These are phyloP conservation scores for Thera britannica DNA, from an alignment of 2,888 invertebrate genomes.

Conservation along the genomic window DNA sequence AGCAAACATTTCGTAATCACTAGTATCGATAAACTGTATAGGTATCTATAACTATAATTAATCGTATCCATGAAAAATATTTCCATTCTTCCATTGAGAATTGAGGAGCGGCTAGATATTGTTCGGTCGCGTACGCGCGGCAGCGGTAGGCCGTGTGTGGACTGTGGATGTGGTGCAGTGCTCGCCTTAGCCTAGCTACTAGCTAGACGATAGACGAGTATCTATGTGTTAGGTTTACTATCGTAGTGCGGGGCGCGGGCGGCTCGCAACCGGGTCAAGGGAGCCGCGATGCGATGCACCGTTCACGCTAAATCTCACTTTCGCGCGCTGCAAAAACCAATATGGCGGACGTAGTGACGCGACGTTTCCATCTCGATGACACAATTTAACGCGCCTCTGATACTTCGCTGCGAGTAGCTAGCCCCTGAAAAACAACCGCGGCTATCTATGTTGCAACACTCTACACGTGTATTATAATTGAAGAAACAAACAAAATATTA, in stretches of 20 bases:
- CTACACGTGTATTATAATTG: constrained; percentile 73
- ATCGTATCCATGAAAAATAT: constrained; percentile 60
- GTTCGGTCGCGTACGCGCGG: constrained; percentile 32
- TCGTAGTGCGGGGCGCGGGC: constrained; percentile 62
- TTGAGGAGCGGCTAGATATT: constrained; percentile 43
- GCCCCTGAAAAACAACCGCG: constrained; percentile 40
- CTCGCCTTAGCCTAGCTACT: constrained; percentile 46
- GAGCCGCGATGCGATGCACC: constrained; percentile 83
- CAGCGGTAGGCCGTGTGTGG: constrained; percentile 6
- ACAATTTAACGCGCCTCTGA: constrained; percentile 49
- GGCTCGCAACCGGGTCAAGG: constrained; percentile 78
- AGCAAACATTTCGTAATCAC: constrained; percentile 40
- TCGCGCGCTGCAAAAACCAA: constrained; percentile 79
- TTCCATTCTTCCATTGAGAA: constrained; percentile 55
- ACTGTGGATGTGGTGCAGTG: constrained; percentile 45
- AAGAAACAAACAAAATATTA: constrained; percentile 71
- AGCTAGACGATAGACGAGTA: constrained; percentile 58
- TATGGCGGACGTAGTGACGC: constrained; percentile 75
- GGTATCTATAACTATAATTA: constrained; percentile 15
- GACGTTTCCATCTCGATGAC: constrained; percentile 72
- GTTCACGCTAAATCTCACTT: constrained; percentile 84
- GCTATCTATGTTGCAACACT: constrained; percentile 62
- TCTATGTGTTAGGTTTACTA: constrained; percentile 70
- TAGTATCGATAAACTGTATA: constrained; percentile 40
- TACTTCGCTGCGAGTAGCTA: constrained; percentile 27